Evolutionary conservation across 2,888 invertebrate species (phyloP), one percentile per base, ranked within the genome.

Genomic region (Cylindroiulus punctatus): DNA sequence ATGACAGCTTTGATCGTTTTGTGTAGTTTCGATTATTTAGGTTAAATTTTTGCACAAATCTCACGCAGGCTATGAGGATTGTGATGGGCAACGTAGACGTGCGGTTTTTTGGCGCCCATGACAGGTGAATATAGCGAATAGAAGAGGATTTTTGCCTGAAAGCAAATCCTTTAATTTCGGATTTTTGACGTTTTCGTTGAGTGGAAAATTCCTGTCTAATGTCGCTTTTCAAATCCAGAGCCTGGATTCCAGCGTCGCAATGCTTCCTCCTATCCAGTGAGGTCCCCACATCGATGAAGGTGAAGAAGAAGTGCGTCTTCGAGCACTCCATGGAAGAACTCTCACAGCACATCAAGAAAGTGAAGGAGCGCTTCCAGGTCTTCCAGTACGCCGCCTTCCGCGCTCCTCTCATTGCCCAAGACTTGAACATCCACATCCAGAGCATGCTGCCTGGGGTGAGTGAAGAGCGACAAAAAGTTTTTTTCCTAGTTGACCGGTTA

Each of bases 51-150:
- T 81, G 76, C 12, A 8, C 26, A 19, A 76, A 10, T 3, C 36
- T 81, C 17, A 84, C 84, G 76, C 85, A 88, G 65, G 96, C 95
- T 0, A 95, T 96, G 95, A 93, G 94, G 0, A 91, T 93, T 10
- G 94, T 92, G 26, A 91, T 93, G 12, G 94, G 95, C 0, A 91
- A 93, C 89, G 96, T 97, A 0, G 97, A 98, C 91, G 97, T 97
- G 2, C 92, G 97, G 1, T 98, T 98, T 92, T 98, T 98, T 91
- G 98, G 98, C 0, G 96, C 96, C 26, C 98, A 98, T 91, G 98
- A 98, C 89, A 81, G 81, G 81, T 90, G 91, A 91, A 42, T 36
- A n/a, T 4, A 12, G 42, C 65, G 17, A 22, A 57, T 81, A 36
- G 14, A 26, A 36, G 83, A 44, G 14, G 22, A 26, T 47, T 44